Evolutionary conservation across 1,140 invertebrate species (phyloP), one percentile per base, ranked within the genome.

Genomic region (Lepidurus packardi): DNA sequence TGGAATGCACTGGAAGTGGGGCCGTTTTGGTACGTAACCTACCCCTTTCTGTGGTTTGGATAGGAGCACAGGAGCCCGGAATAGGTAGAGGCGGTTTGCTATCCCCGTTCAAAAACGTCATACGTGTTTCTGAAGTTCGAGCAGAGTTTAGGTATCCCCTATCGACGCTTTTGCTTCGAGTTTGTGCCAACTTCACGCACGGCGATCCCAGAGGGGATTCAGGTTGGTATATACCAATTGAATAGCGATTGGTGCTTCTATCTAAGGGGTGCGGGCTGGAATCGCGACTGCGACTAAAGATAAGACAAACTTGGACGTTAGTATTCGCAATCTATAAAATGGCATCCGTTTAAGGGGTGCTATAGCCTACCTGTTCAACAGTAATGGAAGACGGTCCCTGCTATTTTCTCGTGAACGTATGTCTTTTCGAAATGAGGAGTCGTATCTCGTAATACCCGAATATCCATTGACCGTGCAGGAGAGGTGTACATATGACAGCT

Each of bases 391-490:
- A 9, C 82, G 80, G 53, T 82, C 83, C 34, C 83, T 82, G 77
- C 83, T 85, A 78, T 81, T 81, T 53, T 85, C 84, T 34, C 84
- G 80, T 8, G 82, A 84, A 5, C 89, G 84, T 80, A 88, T 87
- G 73, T 91, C 90, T 84, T 92, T 90, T 45, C 92, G 86, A 34
- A 92, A 84, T 82, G 92, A 91, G 3, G 83, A 83, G 79, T 84
- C 82, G 88, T 95, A 95, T 78, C 92, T 92, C 11, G 91, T 93
- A 74, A 92, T 88, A 81, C 92, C 92, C 0, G 92, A 92, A 84
- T 96, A 96, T 10, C 94, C 94, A 85, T 92, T 95, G 42, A 96
- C 93, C 21, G 93, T 94, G 84, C 94, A 95, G 75, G 94, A 93
- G 76, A 96, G 86, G 82, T 92, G 92, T 73, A 96, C 85, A 84